Base-by-base conservation (phyloP, 2,888 invertebrate genomes). In the Heliconius erato region DNA sequence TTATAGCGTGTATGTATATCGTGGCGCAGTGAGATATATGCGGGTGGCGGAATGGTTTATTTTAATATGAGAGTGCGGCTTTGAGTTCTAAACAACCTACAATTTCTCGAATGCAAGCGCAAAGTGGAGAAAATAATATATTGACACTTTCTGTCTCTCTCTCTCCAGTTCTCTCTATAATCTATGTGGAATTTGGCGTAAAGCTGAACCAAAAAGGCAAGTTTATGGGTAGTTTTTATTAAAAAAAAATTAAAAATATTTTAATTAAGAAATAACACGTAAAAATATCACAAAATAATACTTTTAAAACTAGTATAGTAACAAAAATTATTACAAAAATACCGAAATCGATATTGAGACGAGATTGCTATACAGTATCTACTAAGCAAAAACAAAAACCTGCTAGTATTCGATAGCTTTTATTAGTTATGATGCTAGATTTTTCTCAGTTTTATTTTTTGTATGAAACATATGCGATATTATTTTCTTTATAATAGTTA, bases 401-500 rank as follows among this genome's bases (percentile, higher is more conserved):
- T 59, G 69, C 68, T 76, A 40, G 19, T 40, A 67, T 76, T 80
- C 68, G 68, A 80, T 59, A 76, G 59, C 35, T n/a, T 35, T 69
- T 54, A 69, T 68, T 68, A 54, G 68, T 40, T 72, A 26, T 23
- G 44, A 74, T 23, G 72, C 79, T 63, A 80, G 23, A 68, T 76
- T 26, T 76, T 54, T 54, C 68, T 26, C 32, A 67, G 49, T 67
- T 26, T n/a, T 63, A 63, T 69, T 67, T 28, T 80, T 80, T 80
- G 35, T 76, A 32, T 88, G 86, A 89, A 83, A 86, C 84, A 85
- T 87, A 87, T 87, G 90, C 88, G 87, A 91, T 90, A 28, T 28
- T 89, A 88, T 88, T 87, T 88, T 89, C 87, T 90, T 89, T 87
- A 89, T 89, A 91, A 90, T 90, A 89, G 86, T 91, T 90, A 91